These are phyloP conservation scores for Lepidonotus clava DNA, from an alignment of 2,888 invertebrate genomes.

Conservation along the genomic window DNA sequence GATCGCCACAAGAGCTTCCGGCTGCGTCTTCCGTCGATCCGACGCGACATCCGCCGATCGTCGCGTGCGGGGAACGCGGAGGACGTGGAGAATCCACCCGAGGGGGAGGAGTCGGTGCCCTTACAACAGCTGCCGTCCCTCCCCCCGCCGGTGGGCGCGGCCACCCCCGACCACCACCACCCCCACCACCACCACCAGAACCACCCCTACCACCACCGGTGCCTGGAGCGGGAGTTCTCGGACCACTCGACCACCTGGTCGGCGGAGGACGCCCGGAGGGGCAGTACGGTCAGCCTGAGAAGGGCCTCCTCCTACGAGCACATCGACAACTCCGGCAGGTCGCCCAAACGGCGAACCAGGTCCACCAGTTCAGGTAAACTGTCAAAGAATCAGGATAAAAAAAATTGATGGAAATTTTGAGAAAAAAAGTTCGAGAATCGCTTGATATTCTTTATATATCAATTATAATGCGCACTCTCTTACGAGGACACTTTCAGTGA, in stretches of 20 bases:
- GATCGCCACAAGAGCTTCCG: conserved; percentile 78
- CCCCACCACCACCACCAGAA: neutral
- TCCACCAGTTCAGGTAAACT: conserved; percentile 61
- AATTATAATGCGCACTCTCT: too few species aligned
- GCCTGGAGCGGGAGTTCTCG: conserved; percentile 58
- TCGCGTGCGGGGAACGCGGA: conserved; percentile 16
- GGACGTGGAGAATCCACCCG: conserved; percentile 59
- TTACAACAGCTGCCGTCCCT: conserved; percentile 49
- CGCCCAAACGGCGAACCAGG: conserved; percentile 33
- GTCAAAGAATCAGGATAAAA: too few species aligned
- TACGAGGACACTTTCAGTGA: too few species aligned
- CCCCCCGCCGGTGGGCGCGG: neutral
- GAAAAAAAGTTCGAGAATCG: too few species aligned
- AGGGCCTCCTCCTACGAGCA: conserved; percentile 64
- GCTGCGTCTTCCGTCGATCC: conserved; percentile 78
- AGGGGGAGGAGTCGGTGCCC: conserved; percentile 58
- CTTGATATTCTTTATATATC: too few species aligned
- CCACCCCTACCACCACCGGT: neutral
- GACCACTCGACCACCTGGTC: conserved; percentile 59
- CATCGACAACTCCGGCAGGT: conserved; percentile 53
- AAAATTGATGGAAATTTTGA: too few species aligned
- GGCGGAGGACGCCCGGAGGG: conserved; percentile 41
- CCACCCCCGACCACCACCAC: conserved; percentile 1
- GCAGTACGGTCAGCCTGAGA: conserved; percentile 63
- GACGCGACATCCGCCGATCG: conserved; percentile 72